Evolutionary conservation across 2,797 vertebrate species (phyloP), one percentile per base, ranked within the genome.

Genomic region (Helarctos malayanus): DNA sequence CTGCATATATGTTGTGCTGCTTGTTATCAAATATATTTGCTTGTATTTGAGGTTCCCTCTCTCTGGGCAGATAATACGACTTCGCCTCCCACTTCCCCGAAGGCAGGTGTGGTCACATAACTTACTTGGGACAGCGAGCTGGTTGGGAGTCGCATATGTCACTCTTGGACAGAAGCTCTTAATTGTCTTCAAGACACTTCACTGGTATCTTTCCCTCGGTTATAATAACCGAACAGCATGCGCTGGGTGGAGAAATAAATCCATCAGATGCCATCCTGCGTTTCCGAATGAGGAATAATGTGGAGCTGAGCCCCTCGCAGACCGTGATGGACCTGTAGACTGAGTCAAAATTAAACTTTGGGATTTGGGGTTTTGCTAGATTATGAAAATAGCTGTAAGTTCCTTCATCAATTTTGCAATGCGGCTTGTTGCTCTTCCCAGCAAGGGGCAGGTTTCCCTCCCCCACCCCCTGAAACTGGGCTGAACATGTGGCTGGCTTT

Each of bases 291-390:
- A 91, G 59, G 14, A 49, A 7, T 61, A 16, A 16, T 2, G 15
- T 32, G 29, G 52, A 78, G 15, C 21, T 29, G 41, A 91, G 38
- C 6, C 14, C 45, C 29, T 15, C 0, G 1, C n/a, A 75, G 19
- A n/a, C 56, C 45, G 23, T 0, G 4, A 2, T 0, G 0, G 59
- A 12, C 45, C 18, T 38, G 32, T 10, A 32, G 11, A 25, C 16
- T 4, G 19, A 86, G 27, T 63, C 16, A 47, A 94, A 91, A 41
- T 23, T 61, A 82, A 79, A 2, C 9, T 88, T 80, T 73, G 61
- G 45, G 57, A 65, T 73, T 89, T 52, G 14, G 54, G 21, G 4
- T 54, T 63, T 80, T 16, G 19, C 41, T 25, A 54, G 11, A 35
- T 89, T 7, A 69, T 41, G n/a, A 52, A 86, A 59, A 84, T 6